phyloP scores from a whole-genome alignment of 1,140 invertebrate species.

The Forficula auricularia region DNA sequence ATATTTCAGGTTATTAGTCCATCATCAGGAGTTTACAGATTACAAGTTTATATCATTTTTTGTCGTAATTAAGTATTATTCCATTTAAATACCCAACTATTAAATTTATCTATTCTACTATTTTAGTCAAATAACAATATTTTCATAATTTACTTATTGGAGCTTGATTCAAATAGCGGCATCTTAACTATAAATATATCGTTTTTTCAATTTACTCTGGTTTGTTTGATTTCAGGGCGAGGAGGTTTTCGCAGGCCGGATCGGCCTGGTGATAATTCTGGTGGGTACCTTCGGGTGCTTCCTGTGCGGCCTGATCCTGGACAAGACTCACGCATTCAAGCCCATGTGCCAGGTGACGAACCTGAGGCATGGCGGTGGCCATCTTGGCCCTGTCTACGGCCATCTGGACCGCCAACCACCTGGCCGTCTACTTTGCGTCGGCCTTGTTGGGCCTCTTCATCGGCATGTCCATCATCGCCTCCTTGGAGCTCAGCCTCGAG shows the following conservation, averaged over 20 bases:
- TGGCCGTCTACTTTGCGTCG: not conserved
- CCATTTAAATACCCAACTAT: no score
- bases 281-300: slow-evolving; percentile 79
- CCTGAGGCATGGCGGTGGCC: not conserved
- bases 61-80: no score
- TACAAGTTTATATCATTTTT: no score
- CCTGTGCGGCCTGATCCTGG: slow-evolving; percentile 67
- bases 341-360: slow-evolving; percentile 25
- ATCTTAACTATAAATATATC: no score
- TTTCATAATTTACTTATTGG: no score
- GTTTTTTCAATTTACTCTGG: no score
- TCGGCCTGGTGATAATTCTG: slow-evolving; percentile 75
- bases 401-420: not conserved
- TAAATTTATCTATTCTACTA: no score
- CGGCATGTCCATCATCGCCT: not conserved
- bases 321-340: slow-evolving; percentile 70
- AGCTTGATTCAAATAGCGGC: no score
- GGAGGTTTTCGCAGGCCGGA: slow-evolving; percentile 57
- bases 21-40: no score
- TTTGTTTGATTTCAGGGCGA: slow-evolving; percentile 35
- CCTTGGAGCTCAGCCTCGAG: not conserved
- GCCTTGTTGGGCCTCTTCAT: not conserved
- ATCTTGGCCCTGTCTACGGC: not conserved
- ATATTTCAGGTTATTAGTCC: no score
- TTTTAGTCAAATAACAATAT: no score